These are phyloP conservation scores for Adineta ricciae DNA, from an alignment of 2,888 invertebrate species.

Conservation along the genomic window DNA sequence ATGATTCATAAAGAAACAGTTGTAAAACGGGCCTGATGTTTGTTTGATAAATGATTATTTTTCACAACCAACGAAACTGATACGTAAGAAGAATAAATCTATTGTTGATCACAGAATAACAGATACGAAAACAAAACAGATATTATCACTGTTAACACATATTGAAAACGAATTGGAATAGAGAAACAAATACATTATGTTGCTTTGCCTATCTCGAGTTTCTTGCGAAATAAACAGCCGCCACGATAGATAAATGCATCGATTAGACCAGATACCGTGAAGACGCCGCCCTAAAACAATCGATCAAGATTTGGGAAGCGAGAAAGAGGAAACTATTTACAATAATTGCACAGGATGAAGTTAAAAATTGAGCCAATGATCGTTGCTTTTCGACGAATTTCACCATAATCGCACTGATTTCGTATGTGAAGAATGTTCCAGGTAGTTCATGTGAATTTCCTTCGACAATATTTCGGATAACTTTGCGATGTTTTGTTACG, in stretches of 20 bases:
- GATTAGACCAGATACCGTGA: conserved; percentile 29
- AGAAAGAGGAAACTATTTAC: no score
- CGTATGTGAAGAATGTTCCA: conserved; percentile 88
- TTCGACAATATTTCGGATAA: conserved; percentile 38
- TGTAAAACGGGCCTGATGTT: no score
- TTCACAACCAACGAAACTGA: no score
- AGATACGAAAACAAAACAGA: not conserved
- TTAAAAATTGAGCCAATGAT: conserved; percentile 83
- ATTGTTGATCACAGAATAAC: not conserved
- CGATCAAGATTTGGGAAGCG: no score
- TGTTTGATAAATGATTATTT: no score
- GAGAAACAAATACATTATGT: not conserved
- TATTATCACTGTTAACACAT: not conserved
- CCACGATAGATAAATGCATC: conserved; percentile 27
- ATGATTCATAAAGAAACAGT: no score
- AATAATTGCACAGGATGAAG: conserved; percentile 87
- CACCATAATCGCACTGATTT: conserved; percentile 91
- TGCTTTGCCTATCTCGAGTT: not conserved
- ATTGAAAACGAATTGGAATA: not conserved
- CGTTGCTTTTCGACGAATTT: conserved; percentile 71
- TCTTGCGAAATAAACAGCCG: not conserved
- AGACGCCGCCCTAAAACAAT: conserved; percentile 21
- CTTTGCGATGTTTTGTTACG: conserved; percentile 79
- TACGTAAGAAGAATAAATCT: not conserved
- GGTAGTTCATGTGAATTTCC: conserved; percentile 64